Conservation (phyloP, 2,888 invertebrate genomes). For the Stenoptilia bipunctidactyla region DNA sequence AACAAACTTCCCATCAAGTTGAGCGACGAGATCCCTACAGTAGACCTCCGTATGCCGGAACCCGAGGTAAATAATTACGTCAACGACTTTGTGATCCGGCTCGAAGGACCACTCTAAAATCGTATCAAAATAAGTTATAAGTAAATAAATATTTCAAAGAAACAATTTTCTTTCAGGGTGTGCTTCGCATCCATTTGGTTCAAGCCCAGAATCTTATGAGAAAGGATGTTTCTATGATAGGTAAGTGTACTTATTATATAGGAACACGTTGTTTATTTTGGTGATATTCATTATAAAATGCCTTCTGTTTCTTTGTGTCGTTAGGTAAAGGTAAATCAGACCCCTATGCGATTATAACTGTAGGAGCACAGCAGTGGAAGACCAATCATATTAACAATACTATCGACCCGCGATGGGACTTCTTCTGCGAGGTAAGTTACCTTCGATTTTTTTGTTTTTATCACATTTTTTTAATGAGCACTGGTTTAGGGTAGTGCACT, state of each 20-base stretch:
- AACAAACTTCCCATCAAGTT: constrained; percentile 94
- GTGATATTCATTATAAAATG: background rate
- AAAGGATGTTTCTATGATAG: constrained; percentile 92
- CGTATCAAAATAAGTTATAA: too few species aligned
- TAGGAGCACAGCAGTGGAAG: constrained; percentile 94
- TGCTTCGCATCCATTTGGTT: constrained; percentile 92
- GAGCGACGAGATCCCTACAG: constrained; percentile 86
- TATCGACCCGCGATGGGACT: constrained; percentile 97
- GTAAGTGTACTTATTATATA: constrained; percentile 45
- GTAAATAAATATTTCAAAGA: too few species aligned
- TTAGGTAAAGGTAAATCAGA: constrained; percentile 95
- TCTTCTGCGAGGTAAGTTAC: constrained; percentile 90
- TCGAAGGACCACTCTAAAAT: too few species aligned
- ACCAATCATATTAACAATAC: constrained; percentile 95
- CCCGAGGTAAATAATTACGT: constrained; percentile 90
- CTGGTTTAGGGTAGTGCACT: constrained; percentile 17
- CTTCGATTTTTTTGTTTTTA: constrained; percentile 7
- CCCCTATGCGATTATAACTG: constrained; percentile 92
- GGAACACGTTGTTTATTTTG: background rate
- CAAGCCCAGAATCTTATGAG: constrained; percentile 97
- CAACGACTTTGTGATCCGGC: too few species aligned
- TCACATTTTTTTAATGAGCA: constrained; percentile 17
- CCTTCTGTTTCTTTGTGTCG: constrained; percentile 23
- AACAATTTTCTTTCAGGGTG: constrained; percentile 79
- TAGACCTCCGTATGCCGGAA: constrained; percentile 88